Evolutionary conservation across 2,888 invertebrate species (phyloP).

Genomic region (Hypolimnas misippus): DNA sequence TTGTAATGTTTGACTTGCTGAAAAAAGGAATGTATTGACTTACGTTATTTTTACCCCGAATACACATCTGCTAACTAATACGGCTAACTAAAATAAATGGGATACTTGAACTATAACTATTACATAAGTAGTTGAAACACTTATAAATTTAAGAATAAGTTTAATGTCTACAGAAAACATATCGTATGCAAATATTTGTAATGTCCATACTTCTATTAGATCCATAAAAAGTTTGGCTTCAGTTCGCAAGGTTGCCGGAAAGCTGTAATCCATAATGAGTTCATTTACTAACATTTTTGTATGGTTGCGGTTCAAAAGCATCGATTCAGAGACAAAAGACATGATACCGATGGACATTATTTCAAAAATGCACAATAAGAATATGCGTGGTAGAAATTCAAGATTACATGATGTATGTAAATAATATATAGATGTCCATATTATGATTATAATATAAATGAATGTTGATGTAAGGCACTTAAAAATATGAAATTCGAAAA

Average conservation of each 20-base stretch:
- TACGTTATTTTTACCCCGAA: no score
- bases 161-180: slow-evolving; percentile 69
- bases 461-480: slow-evolving; percentile 63
- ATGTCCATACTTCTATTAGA: slow-evolving; percentile 63
- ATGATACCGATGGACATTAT: slow-evolving; percentile 24
- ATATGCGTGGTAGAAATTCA: slow-evolving; percentile 30
- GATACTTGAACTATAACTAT: slow-evolving; percentile 69
- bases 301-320: slow-evolving; percentile 53
- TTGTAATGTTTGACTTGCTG: no score
- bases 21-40: no score
- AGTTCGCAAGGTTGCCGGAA: slow-evolving; percentile 58
- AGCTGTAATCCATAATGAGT: slow-evolving; percentile 64
- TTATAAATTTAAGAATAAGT: slow-evolving; percentile 65
- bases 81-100: slow-evolving; percentile 55
- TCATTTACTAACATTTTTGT: slow-evolving; percentile 63
- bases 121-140: slow-evolving; percentile 68
- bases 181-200: slow-evolving; percentile 52
- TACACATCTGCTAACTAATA: no score
- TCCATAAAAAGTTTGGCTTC: slow-evolving; percentile 70
- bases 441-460: slow-evolving; percentile 57
- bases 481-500: slow-evolving; percentile 65
- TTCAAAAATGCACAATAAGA: slow-evolving; percentile 45
- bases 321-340: slow-evolving; percentile 52
- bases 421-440: slow-evolving; percentile 60
- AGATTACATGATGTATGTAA: slow-evolving; percentile 47